Percentiles rank a stretch among this genome's conserved stretches.
Evolutionary conservation across 1,140 invertebrate species (phyloP).

Genomic region (Capitella teleta): DNA sequence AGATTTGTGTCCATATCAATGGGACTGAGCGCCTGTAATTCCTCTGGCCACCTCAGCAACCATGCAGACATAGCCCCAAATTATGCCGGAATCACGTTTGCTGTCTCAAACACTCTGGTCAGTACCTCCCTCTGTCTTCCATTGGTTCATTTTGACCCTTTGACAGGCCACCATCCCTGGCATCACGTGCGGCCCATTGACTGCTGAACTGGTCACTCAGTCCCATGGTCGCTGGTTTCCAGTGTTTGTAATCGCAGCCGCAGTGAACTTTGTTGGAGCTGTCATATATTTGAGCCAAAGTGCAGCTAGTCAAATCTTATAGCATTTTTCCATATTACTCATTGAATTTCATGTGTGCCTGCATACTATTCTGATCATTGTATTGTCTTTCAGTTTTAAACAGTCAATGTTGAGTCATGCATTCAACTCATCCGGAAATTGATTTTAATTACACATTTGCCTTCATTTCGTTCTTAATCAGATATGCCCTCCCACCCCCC

Average conservation of each 20-base stretch:
- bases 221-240: constrained; percentile 65
- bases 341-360: too few species aligned
- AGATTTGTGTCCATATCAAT: constrained; percentile 66
- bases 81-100: constrained; percentile 68
- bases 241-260: constrained; percentile 61
- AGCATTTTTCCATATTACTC: too few species aligned
- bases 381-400: too few species aligned
- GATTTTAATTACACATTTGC: too few species aligned
- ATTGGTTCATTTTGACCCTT: constrained; percentile 1
- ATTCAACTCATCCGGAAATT: too few species aligned
- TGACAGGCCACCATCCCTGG: constrained; percentile 62
- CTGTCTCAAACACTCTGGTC: constrained; percentile 66
- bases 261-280: constrained; percentile 63
- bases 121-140: constrained; percentile 20
- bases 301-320: constrained; percentile 54
- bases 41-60: constrained; percentile 66
- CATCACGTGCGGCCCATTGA: constrained; percentile 65
- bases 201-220: constrained; percentile 61
- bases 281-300: constrained; percentile 66
- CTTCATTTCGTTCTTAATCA: too few species aligned
- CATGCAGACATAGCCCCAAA: constrained; percentile 69
- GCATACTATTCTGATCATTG: too few species aligned
- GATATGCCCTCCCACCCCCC: too few species aligned
- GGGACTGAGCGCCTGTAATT: constrained; percentile 66
- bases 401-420: too few species aligned